phyloP scores from a whole-genome alignment of 2,888 invertebrate genomes.

The Drosophila mettleri region DNA sequence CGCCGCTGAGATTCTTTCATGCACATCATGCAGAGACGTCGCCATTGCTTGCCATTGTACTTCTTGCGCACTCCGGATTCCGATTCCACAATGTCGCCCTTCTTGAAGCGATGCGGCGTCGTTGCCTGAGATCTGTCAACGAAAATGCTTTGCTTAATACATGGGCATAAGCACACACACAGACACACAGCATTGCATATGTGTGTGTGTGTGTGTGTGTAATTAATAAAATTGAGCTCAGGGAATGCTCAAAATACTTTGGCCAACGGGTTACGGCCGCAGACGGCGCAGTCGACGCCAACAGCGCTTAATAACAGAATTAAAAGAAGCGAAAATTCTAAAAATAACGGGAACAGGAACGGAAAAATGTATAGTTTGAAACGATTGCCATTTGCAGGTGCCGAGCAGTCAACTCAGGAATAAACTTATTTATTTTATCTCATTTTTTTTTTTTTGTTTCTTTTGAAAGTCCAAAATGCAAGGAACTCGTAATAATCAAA shows the following conservation, averaged over 20 bases:
- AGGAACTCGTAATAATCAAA: no score
- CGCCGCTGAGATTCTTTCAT: conserved; percentile 98
- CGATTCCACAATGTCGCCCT: conserved; percentile 93
- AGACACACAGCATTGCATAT: neutral
- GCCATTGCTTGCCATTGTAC: conserved; percentile 99
- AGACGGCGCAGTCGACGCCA: conserved; percentile 13
- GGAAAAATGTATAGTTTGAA: neutral
- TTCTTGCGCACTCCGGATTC: conserved; percentile 96
- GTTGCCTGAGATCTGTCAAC: conserved; percentile 92
- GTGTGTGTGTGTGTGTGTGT: conserved; percentile 18
- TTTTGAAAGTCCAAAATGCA: no score
- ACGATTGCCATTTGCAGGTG: neutral
- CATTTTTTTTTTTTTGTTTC: no score
- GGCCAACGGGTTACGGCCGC: conserved; percentile 4
- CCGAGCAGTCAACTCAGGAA: no score
- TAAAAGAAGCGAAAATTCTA: conserved; percentile 5
- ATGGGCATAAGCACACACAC: conserved; percentile 1
- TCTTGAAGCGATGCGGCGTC: conserved; percentile 97
- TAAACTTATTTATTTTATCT: no score
- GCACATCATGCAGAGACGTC: conserved; percentile 97
- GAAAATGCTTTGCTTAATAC: conserved; percentile 30
- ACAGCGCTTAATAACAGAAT: neutral
- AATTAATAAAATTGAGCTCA: conserved; percentile 43
- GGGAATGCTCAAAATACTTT: conserved; percentile 19
- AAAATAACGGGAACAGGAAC: conserved; percentile 8